Conservation (phyloP, 2,888 invertebrate genomes). For the Pterobdella sp. region DNA sequence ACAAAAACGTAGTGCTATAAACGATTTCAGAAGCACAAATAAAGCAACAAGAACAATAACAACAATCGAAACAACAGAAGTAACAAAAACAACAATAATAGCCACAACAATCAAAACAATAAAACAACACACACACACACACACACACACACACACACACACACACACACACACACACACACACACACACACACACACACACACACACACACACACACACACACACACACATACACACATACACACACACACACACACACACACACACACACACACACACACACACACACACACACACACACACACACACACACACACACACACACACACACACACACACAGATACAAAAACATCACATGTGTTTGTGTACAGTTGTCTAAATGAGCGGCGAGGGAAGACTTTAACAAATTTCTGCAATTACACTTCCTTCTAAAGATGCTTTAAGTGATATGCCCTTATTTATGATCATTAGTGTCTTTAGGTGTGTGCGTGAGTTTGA, state of each 20-base stretch:
- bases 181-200: constrained; percentile 9
- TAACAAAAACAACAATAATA: not conserved
- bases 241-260: not conserved
- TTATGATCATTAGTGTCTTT: too few species aligned
- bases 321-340: constrained; percentile 10
- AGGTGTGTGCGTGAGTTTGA: too few species aligned
- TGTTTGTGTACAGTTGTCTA: too few species aligned
- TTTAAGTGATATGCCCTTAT: too few species aligned
- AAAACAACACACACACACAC: constrained; percentile 2
- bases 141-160: constrained; percentile 9
- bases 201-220: constrained; percentile 10
- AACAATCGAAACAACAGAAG: not conserved
- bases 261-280: not conserved
- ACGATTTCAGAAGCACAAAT: too few species aligned
- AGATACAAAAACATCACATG: too few species aligned
- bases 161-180: constrained; percentile 9
- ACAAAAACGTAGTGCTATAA: too few species aligned
- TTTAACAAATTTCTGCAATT: too few species aligned
- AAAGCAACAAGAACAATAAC: too few species aligned
- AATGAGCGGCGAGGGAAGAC: too few species aligned
- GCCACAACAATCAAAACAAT: not conserved
- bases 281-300: not conserved
- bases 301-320: constrained; percentile 9
- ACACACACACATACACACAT: not conserved
- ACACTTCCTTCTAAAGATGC: too few species aligned